phyloP scores from a whole-genome alignment of 2,113 vertebrate genomes.

The Silurus asotus region DNA sequence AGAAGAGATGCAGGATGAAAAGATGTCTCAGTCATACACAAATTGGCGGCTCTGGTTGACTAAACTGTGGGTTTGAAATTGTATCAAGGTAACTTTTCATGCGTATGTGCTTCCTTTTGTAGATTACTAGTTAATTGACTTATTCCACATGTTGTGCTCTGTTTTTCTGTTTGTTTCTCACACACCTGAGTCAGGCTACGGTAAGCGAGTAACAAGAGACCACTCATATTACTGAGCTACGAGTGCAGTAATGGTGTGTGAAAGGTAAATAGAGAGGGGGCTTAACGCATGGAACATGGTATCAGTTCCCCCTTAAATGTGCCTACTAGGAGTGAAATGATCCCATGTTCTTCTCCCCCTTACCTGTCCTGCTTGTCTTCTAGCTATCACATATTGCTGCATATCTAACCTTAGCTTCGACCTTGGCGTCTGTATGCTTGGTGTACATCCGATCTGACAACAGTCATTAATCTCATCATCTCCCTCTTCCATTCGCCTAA shows the following conservation, averaged over 20 bases:
- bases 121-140: not conserved
- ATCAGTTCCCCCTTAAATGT: slow-evolving; percentile 63
- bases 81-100: not conserved
- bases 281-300: slow-evolving; percentile 52
- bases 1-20: not conserved
- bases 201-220: slow-evolving; percentile 33
- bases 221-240: slow-evolving; percentile 42
- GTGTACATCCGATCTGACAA: slow-evolving; percentile 44
- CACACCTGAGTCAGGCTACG: slow-evolving; percentile 21
- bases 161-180: slow-evolving; percentile 2
- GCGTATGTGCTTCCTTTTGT: slow-evolving; percentile 11
- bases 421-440: not conserved
- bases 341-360: slow-evolving; percentile 54
- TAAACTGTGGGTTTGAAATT: not conserved
- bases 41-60: not conserved
- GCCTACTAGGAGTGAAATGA: slow-evolving; percentile 63
- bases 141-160: not conserved
- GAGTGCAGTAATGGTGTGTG: slow-evolving; percentile 41
- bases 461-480: slow-evolving; percentile 45
- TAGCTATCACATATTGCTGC: slow-evolving; percentile 32
- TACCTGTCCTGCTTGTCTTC: slow-evolving; percentile 55
- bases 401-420: slow-evolving; percentile 35
- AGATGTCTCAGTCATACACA: not conserved
- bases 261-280: slow-evolving; percentile 64
- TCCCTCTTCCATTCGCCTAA: slow-evolving; percentile 39